phyloP scores from a whole-genome alignment of 2,888 invertebrate species.

The Tetrapedia diversipes region DNA sequence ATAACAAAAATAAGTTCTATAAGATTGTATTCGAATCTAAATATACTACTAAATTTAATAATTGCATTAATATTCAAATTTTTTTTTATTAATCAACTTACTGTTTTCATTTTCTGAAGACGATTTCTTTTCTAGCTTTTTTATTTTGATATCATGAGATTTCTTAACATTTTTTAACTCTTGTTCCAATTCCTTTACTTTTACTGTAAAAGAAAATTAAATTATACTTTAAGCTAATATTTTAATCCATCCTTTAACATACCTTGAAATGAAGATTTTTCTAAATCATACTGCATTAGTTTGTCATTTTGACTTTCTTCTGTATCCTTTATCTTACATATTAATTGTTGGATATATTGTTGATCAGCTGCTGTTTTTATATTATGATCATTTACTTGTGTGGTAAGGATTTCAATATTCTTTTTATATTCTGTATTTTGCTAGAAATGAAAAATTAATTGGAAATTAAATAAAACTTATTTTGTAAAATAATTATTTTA shows the following conservation, averaged over 20 bases:
- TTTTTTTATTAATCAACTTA: conserved; percentile 4
- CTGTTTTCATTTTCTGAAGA: not conserved
- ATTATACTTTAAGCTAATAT: not conserved
- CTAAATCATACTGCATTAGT: conserved; percentile 60
- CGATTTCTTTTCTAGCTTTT: conserved; percentile 47
- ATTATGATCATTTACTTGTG: conserved; percentile 55
- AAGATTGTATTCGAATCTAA: not conserved
- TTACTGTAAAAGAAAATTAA: conserved; percentile 55
- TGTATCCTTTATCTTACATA: conserved; percentile 69
- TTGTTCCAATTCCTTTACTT: conserved; percentile 66
- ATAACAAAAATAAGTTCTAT: not conserved
- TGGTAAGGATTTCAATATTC: conserved; percentile 41
- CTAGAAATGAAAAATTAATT: conserved; percentile 49
- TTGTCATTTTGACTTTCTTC: conserved; percentile 61
- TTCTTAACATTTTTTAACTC: conserved; percentile 60
- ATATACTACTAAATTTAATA: not conserved
- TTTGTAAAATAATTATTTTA: not conserved
- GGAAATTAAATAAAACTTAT: not conserved
- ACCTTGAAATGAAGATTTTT: conserved; percentile 70
- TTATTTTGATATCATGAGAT: conserved; percentile 29
- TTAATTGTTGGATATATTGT: conserved; percentile 71
- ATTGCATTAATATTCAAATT: not conserved
- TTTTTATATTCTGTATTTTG: conserved; percentile 64
- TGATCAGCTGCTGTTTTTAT: conserved; percentile 69
- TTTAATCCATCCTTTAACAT: not conserved